Evolutionary conservation across 2,113 vertebrate genomes (phyloP), one percentile per base, ranked within the genome.

Genomic region (Etheostoma spectabile): DNA sequence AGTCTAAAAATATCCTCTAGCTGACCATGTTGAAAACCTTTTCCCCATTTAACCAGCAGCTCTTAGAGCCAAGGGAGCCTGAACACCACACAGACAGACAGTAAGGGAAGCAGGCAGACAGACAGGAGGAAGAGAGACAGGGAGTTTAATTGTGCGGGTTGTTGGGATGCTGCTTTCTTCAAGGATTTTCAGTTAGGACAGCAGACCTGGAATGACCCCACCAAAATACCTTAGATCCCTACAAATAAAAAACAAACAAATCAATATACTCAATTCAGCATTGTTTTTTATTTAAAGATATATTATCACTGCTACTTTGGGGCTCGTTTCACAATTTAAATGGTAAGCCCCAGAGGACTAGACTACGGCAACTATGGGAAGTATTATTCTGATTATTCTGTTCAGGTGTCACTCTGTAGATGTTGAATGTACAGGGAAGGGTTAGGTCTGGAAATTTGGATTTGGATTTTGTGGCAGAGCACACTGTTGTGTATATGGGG

Each of bases 1-100:
- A 93, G 92, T 94, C 96, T 97, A 98, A 96, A 97, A 97, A 97
- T 97, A 97, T 89, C 94, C 78, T 88, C 83, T 92, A 95, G 95
- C 95, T 95, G 95, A 96, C 95, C 93, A 94, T 94, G 95, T 94
- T 96, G 94, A 96, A 94, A 96, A 94, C 93, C 90, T 93, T 77
- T 93, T 94, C 93, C 93, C 92, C 93, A 94, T 96, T 96, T 95
- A 96, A 95, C 94, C 92, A 81, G 82, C 73, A 71, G 75, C 62
- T 81, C 68, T 70, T 33, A 2, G 66, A 53, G 65, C 51, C 35
- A 42, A 55, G 60, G 59, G 64, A 35, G 79, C 13, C 42, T 46
- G 70, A 55, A 2, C 22, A n/a, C 2, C 24, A 6, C 2, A 4
- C 12, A 72, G 38, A 62, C 53, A 73, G 56, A 65, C 22, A 22